Percentiles rank a stretch among this genome's conserved stretches.
Conservation (phyloP, 1,140 invertebrate genomes). For the Sycobia sp. region DNA sequence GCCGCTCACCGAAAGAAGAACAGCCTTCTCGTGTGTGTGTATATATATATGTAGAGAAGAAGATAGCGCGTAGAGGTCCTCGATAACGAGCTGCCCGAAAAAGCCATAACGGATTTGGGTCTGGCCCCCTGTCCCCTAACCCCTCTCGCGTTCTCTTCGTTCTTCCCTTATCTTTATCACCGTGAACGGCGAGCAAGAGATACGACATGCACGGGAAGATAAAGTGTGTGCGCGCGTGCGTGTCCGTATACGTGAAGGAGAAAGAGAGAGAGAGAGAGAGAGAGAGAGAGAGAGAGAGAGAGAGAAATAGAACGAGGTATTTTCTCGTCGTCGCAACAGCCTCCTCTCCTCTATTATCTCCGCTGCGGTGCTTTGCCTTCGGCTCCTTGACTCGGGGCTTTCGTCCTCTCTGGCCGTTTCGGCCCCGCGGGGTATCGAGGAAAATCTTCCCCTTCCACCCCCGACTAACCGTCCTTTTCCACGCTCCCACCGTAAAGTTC, state of each 20-base stretch:
- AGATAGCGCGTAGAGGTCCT: not conserved
- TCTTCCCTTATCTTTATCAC: slow-evolving; percentile 24
- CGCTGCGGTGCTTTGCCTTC: not conserved
- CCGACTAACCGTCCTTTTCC: not conserved
- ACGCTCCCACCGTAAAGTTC: not conserved
- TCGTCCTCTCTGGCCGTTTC: too few species aligned
- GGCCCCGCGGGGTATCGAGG: too few species aligned
- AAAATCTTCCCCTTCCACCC: slow-evolving; percentile 10
- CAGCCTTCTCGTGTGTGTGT: too few species aligned
- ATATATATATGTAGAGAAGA: too few species aligned
- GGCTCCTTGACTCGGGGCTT: slow-evolving; percentile 17
- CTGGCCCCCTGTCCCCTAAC: not conserved
- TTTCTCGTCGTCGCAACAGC: slow-evolving; percentile 23
- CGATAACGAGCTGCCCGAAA: slow-evolving; percentile 41
- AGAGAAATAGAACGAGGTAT: not conserved
- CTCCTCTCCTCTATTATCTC: slow-evolving; percentile 3
- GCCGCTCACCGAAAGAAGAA: too few species aligned
- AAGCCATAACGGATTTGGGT: slow-evolving; percentile 38
- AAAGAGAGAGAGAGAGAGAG: too few species aligned
- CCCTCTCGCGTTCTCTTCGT: slow-evolving; percentile 3
- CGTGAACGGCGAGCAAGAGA: not conserved
- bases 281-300: too few species aligned
- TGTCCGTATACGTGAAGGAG: too few species aligned
- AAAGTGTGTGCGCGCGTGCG: too few species aligned
- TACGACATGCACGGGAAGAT: too few species aligned